These are phyloP conservation scores for Cotesia vestalis DNA, from an alignment of 1,140 invertebrate genomes.

Conservation along the genomic window DNA sequence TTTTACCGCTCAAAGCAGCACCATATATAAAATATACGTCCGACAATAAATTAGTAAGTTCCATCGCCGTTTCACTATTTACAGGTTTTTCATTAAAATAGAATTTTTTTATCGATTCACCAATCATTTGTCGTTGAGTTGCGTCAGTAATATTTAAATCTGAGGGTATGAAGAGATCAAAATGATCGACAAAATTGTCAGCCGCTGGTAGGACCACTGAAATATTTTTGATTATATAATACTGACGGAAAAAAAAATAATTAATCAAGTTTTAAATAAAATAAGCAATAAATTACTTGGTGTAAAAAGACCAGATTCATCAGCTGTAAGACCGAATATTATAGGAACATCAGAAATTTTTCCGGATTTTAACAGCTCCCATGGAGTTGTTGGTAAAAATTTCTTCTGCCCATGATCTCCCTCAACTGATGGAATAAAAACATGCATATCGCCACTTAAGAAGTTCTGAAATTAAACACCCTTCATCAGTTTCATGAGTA, in stretches of 20 bases:
- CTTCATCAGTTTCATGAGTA: neutral
- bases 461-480: conserved; percentile 46
- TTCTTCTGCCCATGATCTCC: conserved; percentile 66
- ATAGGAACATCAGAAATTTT: conserved; percentile 70
- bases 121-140: conserved; percentile 56
- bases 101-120: conserved; percentile 66
- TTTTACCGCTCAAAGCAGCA: conserved; percentile 44
- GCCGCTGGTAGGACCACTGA: conserved; percentile 46
- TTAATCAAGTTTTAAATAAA: conserved; percentile 20
- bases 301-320: conserved; percentile 65
- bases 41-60: conserved; percentile 64
- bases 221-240: conserved; percentile 19
- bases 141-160: conserved; percentile 68
- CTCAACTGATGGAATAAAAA: conserved; percentile 76
- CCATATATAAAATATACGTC: conserved; percentile 49
- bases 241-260: neutral
- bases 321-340: conserved; percentile 71
- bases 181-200: conserved; percentile 65
- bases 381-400: conserved; percentile 71
- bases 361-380: conserved; percentile 63
- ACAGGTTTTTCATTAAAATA: conserved; percentile 69
- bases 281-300: conserved; percentile 46
- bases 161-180: conserved; percentile 69
- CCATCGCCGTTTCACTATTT: conserved; percentile 59
- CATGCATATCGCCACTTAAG: conserved; percentile 46